Evolutionary conservation across 2,113 vertebrate genomes (phyloP).

Genomic region (Gymnorhina tibicen): DNA sequence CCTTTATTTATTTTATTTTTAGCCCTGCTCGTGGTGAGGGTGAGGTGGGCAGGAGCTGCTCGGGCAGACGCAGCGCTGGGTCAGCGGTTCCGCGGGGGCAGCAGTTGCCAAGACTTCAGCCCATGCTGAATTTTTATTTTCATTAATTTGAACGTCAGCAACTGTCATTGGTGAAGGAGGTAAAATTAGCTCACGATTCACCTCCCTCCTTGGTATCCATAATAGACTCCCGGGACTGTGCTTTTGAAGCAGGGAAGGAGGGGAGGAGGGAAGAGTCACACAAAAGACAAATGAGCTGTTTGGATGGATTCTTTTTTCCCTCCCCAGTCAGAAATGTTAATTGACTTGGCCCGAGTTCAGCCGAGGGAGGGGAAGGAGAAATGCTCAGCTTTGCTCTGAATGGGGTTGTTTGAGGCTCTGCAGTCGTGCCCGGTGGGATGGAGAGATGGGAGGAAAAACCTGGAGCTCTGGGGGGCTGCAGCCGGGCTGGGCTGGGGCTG

Average conservation of each 20-base stretch:
- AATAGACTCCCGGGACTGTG: conserved; percentile 5
- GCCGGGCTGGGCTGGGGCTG: background rate
- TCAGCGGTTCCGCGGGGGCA: conserved; percentile 52
- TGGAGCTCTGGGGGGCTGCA: background rate
- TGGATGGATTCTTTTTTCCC: background rate
- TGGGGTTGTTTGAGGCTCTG: conserved; percentile 20
- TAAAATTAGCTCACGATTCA: conserved; percentile 47
- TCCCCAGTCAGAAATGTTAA: conserved; percentile 32
- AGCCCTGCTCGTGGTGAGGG: background rate
- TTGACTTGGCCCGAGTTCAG: conserved; percentile 12
- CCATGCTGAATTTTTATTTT: conserved; percentile 46
- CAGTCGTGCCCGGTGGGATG: background rate
- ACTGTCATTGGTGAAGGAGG: conserved; percentile 41
- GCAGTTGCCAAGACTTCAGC: conserved; percentile 52
- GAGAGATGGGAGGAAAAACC: background rate
- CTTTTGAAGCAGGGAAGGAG: background rate
- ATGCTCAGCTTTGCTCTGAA: background rate
- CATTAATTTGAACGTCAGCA: conserved; percentile 60
- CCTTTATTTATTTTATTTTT: conserved; percentile 20
- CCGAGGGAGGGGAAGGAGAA: background rate
- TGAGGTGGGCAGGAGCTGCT: background rate
- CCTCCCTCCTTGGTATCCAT: background rate
- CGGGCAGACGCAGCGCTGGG: conserved; percentile 2
- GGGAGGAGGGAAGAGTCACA: background rate
- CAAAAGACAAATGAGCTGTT: conserved; percentile 33